Conservation (phyloP, 2,113 vertebrate genomes). For the Aspidoscelis tigris region DNA sequence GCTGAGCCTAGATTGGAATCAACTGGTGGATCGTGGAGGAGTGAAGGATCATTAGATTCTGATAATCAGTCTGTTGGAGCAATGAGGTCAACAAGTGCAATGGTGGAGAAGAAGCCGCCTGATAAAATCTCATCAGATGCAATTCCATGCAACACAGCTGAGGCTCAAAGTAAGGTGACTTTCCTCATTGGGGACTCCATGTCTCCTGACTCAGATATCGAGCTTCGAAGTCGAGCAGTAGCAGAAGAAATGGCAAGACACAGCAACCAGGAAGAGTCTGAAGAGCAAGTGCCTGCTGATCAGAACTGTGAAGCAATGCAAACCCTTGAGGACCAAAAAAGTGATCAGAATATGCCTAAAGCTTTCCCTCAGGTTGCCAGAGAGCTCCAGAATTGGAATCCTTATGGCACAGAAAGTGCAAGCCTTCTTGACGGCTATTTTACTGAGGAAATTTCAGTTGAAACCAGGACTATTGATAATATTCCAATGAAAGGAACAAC, state of each 20-base stretch:
- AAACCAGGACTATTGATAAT: conserved; percentile 88
- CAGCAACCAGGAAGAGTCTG: conserved; percentile 78
- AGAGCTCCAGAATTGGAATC: conserved; percentile 81
- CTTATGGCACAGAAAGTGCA: conserved; percentile 75
- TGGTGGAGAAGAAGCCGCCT: conserved; percentile 89
- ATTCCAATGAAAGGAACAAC: conserved; percentile 74
- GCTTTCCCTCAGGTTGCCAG: conserved; percentile 74
- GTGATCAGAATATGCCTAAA: conserved; percentile 72
- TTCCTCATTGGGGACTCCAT: conserved; percentile 97
- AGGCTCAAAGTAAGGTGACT: conserved; percentile 88
- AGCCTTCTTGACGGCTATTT: conserved; percentile 92
- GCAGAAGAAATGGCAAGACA: conserved; percentile 84
- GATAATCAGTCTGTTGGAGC: conserved; percentile 60
- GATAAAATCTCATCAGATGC: conserved; percentile 81
- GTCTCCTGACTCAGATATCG: conserved; percentile 97
- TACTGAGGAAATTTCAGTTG: conserved; percentile 82
- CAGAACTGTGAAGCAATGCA: conserved; percentile 74
- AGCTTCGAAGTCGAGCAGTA: conserved; percentile 84
- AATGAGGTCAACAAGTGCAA: conserved; percentile 66
- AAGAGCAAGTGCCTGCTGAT: conserved; percentile 68
- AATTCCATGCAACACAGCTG: conserved; percentile 68
- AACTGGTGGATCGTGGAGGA: conserved; percentile 51
- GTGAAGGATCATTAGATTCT: conserved; percentile 53
- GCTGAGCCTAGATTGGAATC: conserved; percentile 63
- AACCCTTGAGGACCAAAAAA: conserved; percentile 85